Evolutionary conservation across 2,888 invertebrate genomes (phyloP).

Genomic region (Unio delphinus): DNA sequence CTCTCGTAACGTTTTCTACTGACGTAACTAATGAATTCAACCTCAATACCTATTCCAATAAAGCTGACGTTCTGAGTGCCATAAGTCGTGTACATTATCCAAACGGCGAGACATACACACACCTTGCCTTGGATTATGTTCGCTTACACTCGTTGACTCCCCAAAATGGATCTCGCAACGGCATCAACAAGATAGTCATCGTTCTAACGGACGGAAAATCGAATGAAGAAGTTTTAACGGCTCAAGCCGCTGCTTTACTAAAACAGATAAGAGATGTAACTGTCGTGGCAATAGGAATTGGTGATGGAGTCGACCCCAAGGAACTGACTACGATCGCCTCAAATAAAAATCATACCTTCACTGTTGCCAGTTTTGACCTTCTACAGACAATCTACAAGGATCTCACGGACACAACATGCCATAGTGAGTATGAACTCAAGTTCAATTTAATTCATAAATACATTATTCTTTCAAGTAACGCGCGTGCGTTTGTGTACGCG

Average conservation of each 20-base stretch:
- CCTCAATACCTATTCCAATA: conserved; percentile 16
- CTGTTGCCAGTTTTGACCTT: conserved; percentile 32
- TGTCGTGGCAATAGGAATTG: conserved; percentile 38
- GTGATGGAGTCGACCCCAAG: conserved; percentile 24
- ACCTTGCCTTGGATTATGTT: conserved; percentile 31
- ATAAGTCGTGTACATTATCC: conserved; percentile 14
- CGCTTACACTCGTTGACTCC: conserved; percentile 25
- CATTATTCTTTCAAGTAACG: too few relatives aligned
- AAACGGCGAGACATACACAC: conserved; percentile 8
- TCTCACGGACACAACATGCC: conserved; percentile 35
- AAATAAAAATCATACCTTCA: conserved; percentile 15
- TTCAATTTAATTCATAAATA: too few relatives aligned
- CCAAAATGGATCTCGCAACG: conserved; percentile 24
- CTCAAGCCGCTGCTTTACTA: conserved; percentile 24
- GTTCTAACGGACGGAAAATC: conserved; percentile 51
- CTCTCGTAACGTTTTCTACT: conserved; percentile 25
- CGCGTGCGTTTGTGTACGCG: too few relatives aligned
- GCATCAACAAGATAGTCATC: conserved; percentile 43
- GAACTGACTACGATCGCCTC: conserved; percentile 34
- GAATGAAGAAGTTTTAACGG: conserved; percentile 24
- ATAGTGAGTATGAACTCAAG: not conserved
- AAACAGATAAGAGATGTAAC: conserved; percentile 24
- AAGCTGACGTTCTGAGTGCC: conserved; percentile 17
- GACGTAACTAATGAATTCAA: conserved; percentile 24
- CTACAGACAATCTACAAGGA: conserved; percentile 28